A percentile compares a stretch with the other conserved stretches of the same genome.
Conservation (phyloP, 2,113 vertebrate genomes). For the Oophaga pumilio region DNA sequence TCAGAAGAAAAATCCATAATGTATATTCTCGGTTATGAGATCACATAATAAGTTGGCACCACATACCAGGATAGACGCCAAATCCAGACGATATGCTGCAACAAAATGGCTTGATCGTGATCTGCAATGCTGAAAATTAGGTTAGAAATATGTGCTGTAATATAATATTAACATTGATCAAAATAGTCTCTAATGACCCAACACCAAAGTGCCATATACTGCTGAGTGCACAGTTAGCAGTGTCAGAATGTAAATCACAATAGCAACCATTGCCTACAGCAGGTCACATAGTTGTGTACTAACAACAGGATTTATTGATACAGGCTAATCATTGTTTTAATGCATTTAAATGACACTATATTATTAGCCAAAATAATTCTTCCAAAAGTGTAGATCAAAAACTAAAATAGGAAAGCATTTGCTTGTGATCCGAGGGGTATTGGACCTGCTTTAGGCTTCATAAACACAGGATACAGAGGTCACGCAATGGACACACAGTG, state of each 20-base stretch:
- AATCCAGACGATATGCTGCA: constrained; percentile 14
- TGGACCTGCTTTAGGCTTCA: too few relatives aligned
- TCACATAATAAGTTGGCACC: constrained; percentile 50
- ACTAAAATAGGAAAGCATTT: too few relatives aligned
- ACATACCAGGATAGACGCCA: constrained; percentile 36
- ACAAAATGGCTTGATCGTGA: constrained; percentile 15
- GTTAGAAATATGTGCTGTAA: constrained; percentile 12
- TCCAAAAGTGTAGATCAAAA: too few relatives aligned
- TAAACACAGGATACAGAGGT: too few relatives aligned
- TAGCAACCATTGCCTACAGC: background rate
- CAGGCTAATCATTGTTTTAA: too few relatives aligned
- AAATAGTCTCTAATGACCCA: constrained; percentile 9
- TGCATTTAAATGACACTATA: too few relatives aligned
- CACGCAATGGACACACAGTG: too few relatives aligned
- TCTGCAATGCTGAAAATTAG: constrained; percentile 16
- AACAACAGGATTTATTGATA: too few relatives aligned
- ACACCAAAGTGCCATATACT: background rate
- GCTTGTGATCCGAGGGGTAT: too few relatives aligned
- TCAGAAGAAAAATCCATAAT: constrained; percentile 50
- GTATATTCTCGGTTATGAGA: constrained; percentile 56
- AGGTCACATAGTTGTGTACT: background rate
- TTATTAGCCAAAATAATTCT: too few relatives aligned
- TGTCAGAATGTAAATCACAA: background rate
- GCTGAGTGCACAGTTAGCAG: background rate
- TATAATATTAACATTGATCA: constrained; percentile 25